These are phyloP conservation scores for Picus viridis DNA, from an alignment of 2,797 vertebrate genomes.

Conservation along the genomic window DNA sequence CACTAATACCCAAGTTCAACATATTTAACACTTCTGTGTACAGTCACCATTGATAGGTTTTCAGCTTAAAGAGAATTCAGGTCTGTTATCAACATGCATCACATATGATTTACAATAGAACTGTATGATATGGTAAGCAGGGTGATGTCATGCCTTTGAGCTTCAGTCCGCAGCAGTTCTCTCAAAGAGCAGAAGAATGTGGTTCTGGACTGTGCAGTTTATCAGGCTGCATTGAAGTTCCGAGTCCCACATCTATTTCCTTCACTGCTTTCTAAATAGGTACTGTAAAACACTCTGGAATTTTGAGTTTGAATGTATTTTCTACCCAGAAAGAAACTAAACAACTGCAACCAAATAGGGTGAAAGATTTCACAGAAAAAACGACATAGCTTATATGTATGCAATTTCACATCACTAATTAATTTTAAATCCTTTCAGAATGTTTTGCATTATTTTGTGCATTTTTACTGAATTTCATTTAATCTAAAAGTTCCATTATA, in stretches of 20 bases:
- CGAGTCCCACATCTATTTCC: neutral
- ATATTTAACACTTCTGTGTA: neutral
- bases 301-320: neutral
- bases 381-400: neutral
- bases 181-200: neutral
- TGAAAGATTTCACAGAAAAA: neutral
- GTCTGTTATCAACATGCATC: neutral
- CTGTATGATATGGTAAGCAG: neutral
- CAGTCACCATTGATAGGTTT: neutral
- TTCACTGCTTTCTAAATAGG: neutral
- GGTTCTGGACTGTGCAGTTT: neutral
- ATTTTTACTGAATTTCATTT: neutral
- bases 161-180: neutral
- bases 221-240: neutral
- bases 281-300: neutral
- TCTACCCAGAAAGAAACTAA: neutral
- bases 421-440: neutral
- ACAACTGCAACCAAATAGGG: neutral
- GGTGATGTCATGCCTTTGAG: neutral
- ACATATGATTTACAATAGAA: neutral
- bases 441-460: neutral
- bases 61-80: neutral
- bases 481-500: neutral
- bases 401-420: neutral
- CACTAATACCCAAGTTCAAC: neutral